These are phyloP conservation scores for Noctua pronuba DNA, from an alignment of 2,888 invertebrate species.

Conservation along the genomic window DNA sequence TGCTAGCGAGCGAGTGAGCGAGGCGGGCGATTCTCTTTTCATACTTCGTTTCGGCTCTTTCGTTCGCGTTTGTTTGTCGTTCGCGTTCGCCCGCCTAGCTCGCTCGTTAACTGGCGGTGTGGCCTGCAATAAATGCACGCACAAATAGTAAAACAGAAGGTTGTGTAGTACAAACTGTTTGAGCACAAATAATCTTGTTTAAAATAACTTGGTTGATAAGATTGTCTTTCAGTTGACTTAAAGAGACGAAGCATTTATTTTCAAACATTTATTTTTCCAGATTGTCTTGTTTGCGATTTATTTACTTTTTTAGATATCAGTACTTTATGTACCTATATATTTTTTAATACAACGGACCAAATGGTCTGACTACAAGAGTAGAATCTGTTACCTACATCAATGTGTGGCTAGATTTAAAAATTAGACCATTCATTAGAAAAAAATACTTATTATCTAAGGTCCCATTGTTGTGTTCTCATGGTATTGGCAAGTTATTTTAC, in stretches of 20 bases:
- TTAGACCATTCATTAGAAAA: background rate
- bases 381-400: background rate
- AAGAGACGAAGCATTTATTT: constrained; percentile 39
- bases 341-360: background rate
- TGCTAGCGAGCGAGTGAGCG: too few species aligned
- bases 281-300: background rate
- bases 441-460: background rate
- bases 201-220: constrained; percentile 47
- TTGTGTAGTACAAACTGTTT: background rate
- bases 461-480: background rate
- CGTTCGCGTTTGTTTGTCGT: too few species aligned
- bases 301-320: too few species aligned
- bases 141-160: background rate
- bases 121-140: background rate
- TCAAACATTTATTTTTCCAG: constrained; percentile 1
- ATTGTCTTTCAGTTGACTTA: constrained; percentile 8
- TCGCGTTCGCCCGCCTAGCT: too few species aligned
- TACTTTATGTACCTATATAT: background rate
- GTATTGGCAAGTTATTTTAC: constrained; percentile 7
- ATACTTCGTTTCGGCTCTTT: too few species aligned
- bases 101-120: too few species aligned
- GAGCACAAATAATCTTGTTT: constrained; percentile 31
- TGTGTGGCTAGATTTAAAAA: background rate
- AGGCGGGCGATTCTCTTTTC: too few species aligned
- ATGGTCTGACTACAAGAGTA: background rate